Evolutionary conservation across 2,797 vertebrate species (phyloP).

Genomic region (Enteromius fasciolatus): DNA sequence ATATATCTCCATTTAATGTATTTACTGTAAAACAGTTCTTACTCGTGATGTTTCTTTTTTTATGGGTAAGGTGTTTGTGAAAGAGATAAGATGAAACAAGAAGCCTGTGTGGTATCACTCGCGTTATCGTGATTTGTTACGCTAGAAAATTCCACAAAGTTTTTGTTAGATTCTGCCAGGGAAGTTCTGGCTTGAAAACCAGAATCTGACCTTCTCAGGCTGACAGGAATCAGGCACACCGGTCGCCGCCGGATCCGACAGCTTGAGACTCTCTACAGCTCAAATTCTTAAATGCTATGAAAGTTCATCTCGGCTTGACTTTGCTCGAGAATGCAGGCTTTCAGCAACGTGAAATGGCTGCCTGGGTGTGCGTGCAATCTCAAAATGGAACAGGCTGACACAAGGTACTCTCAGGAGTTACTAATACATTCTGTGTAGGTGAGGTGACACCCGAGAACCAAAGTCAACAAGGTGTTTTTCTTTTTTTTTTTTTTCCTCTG

Average conservation of each 20-base stretch:
- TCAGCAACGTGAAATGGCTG: conserved; percentile 46
- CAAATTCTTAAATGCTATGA: conserved; percentile 38
- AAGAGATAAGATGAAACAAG: conserved; percentile 18
- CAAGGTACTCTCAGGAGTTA: conserved; percentile 47
- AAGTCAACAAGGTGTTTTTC: conserved; percentile 53
- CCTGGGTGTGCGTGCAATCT: conserved; percentile 40
- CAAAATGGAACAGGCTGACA: conserved; percentile 52
- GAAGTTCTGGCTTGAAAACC: background rate
- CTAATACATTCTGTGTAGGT: conserved; percentile 51
- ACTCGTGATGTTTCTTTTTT: background rate
- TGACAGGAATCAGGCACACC: conserved; percentile 7
- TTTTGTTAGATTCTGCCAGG: background rate
- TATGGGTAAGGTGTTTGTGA: background rate
- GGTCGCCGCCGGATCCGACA: background rate
- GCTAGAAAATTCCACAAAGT: background rate
- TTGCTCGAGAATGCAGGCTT: conserved; percentile 14
- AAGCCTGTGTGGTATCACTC: background rate
- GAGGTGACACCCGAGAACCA: conserved; percentile 53
- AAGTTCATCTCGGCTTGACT: conserved; percentile 39
- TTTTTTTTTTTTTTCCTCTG: conserved; percentile 26
- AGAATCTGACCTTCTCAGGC: conserved; percentile 26
- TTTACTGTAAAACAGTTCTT: background rate
- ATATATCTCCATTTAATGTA: background rate
- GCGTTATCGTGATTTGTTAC: background rate
- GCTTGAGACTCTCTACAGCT: conserved; percentile 18